These are phyloP conservation scores for Idris sp. DNA, from an alignment of 1,140 invertebrate genomes.

Conservation along the genomic window DNA sequence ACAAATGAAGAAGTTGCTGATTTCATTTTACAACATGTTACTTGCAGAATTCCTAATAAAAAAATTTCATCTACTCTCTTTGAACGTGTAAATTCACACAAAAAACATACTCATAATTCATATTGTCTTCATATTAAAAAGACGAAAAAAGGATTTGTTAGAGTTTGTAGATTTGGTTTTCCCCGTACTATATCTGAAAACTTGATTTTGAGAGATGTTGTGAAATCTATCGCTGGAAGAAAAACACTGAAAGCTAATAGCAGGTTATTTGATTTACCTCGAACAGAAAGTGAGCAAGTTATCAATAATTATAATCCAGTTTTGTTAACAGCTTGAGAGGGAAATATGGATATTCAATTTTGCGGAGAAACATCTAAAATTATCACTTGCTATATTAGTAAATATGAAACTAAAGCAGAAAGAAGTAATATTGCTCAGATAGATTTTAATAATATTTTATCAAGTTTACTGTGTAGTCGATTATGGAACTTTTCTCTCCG, in stretches of 20 bases:
- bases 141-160: conserved; percentile 38
- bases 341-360: too few species aligned
- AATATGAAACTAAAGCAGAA: conserved; percentile 40
- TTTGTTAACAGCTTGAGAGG: conserved; percentile 57
- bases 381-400: conserved; percentile 56
- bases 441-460: conserved; percentile 15
- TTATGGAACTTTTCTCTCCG: conserved; percentile 61
- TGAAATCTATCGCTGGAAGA: conserved; percentile 52
- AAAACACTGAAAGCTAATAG: conserved; percentile 57
- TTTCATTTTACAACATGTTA: conserved; percentile 70
- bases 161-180: conserved; percentile 62
- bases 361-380: too few species aligned
- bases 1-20: conserved; percentile 28
- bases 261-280: conserved; percentile 63
- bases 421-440: conserved; percentile 27
- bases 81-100: conserved; percentile 56
- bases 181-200: conserved; percentile 41
- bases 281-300: conserved; percentile 36
- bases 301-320: conserved; percentile 68
- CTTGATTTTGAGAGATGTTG: conserved; percentile 54
- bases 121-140: conserved; percentile 63
- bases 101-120: conserved; percentile 57
- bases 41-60: conserved; percentile 62
- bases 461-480: conserved; percentile 15
- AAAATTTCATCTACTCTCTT: conserved; percentile 50